Conservation (phyloP, 2,797 vertebrate species). For the Rhabdomys pumilio region DNA sequence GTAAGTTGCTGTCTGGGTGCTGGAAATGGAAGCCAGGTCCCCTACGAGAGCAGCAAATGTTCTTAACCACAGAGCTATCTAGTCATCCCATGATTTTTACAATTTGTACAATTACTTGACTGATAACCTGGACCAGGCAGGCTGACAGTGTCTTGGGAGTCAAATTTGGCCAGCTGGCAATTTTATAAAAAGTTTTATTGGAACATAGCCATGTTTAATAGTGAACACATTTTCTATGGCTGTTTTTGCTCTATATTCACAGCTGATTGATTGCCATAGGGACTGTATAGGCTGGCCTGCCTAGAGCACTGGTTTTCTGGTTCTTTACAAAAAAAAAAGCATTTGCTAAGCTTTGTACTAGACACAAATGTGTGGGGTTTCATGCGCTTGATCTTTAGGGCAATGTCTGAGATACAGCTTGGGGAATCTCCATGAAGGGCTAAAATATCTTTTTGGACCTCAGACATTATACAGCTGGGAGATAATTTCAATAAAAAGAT, state of each 20-base stretch:
- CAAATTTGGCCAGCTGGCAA: neutral
- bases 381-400: neutral
- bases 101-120: neutral
- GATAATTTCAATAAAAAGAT: conserved; percentile 32
- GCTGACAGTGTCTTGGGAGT: neutral
- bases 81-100: neutral
- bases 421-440: neutral
- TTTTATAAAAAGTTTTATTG: conserved; percentile 52
- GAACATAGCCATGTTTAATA: conserved; percentile 13
- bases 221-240: neutral
- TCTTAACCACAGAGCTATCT: neutral
- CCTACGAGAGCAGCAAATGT: neutral
- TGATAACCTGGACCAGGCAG: neutral
- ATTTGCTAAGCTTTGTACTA: neutral
- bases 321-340: conserved; percentile 17
- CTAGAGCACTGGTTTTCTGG: neutral
- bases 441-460: conserved; percentile 53
- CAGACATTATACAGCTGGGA: neutral
- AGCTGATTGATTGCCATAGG: neutral
- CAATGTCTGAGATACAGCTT: conserved; percentile 21
- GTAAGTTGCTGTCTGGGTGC: neutral
- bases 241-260: neutral
- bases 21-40: neutral
- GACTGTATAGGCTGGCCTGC: neutral
- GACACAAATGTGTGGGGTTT: conserved; percentile 5